A percentile compares a stretch with the other conserved stretches of the same genome.
These are phyloP conservation scores for Cariama cristata DNA, from an alignment of 2,113 vertebrate species.

Conservation along the genomic window DNA sequence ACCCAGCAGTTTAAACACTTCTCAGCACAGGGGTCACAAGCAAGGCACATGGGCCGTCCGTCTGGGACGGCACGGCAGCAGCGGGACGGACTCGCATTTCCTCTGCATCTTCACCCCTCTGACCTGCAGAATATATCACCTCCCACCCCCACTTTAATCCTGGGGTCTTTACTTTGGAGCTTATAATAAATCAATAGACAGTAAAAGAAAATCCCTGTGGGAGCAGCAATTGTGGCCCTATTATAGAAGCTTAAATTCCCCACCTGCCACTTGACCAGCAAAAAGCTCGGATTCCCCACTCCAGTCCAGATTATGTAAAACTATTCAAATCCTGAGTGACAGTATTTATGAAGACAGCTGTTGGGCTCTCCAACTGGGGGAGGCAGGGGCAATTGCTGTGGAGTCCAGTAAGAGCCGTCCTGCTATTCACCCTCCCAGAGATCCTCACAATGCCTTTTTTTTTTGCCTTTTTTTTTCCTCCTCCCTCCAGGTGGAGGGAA, in stretches of 20 bases:
- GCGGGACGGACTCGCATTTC: neutral
- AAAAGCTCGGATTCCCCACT: slow-evolving; percentile 41
- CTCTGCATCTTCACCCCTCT: neutral
- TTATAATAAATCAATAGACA: slow-evolving; percentile 54
- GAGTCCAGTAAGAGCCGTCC: neutral
- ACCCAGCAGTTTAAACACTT: neutral
- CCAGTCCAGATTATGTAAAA: slow-evolving; percentile 66
- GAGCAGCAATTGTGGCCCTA: slow-evolving; percentile 32
- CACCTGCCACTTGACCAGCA: slow-evolving; percentile 68
- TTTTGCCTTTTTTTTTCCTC: neutral
- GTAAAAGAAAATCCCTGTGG: slow-evolving; percentile 67
- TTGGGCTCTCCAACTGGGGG: neutral
- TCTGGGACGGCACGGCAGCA: neutral
- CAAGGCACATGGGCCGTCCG: fast-evolving
- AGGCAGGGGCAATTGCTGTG: neutral
- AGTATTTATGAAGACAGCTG: slow-evolving; percentile 65
- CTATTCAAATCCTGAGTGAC: slow-evolving; percentile 72
- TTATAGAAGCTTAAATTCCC: slow-evolving; percentile 55
- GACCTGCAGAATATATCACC: neutral
- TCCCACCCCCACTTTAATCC: neutral
- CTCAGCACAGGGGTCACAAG: neutral
- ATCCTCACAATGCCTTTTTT: neutral
- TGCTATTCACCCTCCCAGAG: neutral
- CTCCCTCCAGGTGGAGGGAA: neutral
- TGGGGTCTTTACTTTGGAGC: neutral